phyloP scores from a whole-genome alignment of 2,113 vertebrate genomes.

The Mungos mungo region DNA sequence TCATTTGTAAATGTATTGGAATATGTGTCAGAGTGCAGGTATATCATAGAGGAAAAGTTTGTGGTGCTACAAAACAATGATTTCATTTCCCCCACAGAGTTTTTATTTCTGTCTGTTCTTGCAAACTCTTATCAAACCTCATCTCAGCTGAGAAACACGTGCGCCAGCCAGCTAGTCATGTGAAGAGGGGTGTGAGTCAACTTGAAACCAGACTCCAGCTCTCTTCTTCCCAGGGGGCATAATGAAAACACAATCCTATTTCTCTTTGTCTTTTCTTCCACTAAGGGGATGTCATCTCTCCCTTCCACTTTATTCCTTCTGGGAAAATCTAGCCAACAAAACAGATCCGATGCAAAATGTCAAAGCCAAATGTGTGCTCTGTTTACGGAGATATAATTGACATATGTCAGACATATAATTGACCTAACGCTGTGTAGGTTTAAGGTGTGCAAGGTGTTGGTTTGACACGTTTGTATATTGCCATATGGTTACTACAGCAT shows the following conservation, averaged over 20 bases:
- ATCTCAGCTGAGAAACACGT: neutral
- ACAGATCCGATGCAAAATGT: neutral
- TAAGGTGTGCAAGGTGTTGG: neutral
- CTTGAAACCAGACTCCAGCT: neutral
- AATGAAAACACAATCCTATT: neutral
- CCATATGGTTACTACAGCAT: neutral
- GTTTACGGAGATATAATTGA: neutral
- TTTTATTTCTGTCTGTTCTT: neutral
- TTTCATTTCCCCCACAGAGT: neutral
- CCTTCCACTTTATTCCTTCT: neutral
- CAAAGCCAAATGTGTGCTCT: neutral
- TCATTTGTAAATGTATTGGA: neutral
- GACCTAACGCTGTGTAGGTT: neutral
- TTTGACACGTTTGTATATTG: neutral
- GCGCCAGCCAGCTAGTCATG: neutral
- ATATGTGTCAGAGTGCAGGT: neutral
- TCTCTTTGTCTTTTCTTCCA: neutral
- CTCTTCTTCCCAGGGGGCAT: neutral
- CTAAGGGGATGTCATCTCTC: neutral
- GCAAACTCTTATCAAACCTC: neutral
- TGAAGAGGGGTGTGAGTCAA: neutral
- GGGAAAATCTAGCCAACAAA: neutral
- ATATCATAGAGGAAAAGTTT: neutral
- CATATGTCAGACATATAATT: neutral
- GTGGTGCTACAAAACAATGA: neutral